Conservation (phyloP, 2,888 invertebrate genomes). For the Polietes domitor region DNA sequence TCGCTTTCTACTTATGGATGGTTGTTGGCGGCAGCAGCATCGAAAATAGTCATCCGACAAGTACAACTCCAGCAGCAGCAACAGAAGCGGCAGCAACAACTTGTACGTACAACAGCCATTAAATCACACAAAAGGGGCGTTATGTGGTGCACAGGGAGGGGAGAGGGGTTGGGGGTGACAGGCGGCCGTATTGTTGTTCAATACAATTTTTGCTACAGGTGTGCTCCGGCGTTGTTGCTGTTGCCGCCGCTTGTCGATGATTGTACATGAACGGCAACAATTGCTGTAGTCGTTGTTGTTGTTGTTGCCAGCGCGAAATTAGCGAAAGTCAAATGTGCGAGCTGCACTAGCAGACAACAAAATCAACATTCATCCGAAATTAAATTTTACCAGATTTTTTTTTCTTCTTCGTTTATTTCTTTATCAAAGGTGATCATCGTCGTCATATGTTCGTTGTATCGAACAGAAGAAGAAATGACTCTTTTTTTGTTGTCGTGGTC, state of each 20-base stretch:
- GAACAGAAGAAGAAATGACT: background rate
- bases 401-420: conserved; percentile 20
- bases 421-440: conserved; percentile 14
- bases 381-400: conserved; percentile 14
- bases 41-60: conserved; percentile 21
- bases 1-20: conserved; percentile 60
- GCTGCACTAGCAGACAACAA: conserved; percentile 11
- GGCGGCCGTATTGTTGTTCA: conserved; percentile 14
- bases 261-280: background rate
- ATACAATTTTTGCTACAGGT: conserved; percentile 24
- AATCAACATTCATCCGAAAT: conserved; percentile 26
- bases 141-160: background rate
- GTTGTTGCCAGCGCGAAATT: conserved; percentile 44
- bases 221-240: background rate
- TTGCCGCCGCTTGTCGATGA: background rate
- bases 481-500: too few relatives aligned
- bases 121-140: background rate
- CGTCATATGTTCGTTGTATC: background rate
- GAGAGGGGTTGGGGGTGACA: background rate
- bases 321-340: conserved; percentile 63
- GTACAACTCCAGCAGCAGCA: conserved; percentile 29
- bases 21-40: background rate
- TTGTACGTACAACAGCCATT: background rate
- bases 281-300: background rate
- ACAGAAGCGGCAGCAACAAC: conserved; percentile 19